These are phyloP conservation scores for Aleadryas rufinucha DNA, from an alignment of 2,113 vertebrate species.

Conservation along the genomic window DNA sequence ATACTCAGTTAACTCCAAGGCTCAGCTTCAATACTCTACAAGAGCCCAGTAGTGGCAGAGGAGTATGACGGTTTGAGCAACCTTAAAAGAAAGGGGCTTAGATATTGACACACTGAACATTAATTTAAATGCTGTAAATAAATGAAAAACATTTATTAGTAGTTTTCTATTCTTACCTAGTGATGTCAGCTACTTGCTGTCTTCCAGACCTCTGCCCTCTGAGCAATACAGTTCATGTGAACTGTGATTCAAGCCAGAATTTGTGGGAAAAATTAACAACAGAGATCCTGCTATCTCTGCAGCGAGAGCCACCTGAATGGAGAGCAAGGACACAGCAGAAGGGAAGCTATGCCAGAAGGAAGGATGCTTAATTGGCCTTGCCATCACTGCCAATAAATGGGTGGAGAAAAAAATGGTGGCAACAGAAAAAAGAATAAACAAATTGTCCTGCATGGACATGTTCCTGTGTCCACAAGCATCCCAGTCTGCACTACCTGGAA, in stretches of 20 bases:
- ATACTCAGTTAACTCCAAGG: background rate
- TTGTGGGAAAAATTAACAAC: background rate
- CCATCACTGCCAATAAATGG: rapidly evolving
- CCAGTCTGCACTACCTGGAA: background rate
- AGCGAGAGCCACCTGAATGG: background rate
- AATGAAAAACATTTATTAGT: background rate
- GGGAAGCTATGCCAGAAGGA: background rate
- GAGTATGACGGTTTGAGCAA: background rate
- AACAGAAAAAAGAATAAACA: background rate
- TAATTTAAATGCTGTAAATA: background rate
- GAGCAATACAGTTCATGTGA: background rate
- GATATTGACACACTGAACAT: background rate
- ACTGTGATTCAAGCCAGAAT: background rate
- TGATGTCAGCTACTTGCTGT: background rate
- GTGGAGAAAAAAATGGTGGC: background rate
- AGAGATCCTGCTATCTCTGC: background rate
- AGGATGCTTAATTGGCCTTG: background rate
- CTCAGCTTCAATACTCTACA: background rate
- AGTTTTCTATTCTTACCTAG: background rate
- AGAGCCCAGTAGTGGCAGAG: background rate
- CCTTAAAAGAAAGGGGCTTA: background rate
- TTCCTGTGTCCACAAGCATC: rapidly evolving
- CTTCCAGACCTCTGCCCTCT: background rate
- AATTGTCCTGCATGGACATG: background rate
- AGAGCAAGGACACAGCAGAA: background rate